Evolutionary conservation across 2,797 vertebrate genomes (phyloP).

Genomic region (Euthynnus affinis): DNA sequence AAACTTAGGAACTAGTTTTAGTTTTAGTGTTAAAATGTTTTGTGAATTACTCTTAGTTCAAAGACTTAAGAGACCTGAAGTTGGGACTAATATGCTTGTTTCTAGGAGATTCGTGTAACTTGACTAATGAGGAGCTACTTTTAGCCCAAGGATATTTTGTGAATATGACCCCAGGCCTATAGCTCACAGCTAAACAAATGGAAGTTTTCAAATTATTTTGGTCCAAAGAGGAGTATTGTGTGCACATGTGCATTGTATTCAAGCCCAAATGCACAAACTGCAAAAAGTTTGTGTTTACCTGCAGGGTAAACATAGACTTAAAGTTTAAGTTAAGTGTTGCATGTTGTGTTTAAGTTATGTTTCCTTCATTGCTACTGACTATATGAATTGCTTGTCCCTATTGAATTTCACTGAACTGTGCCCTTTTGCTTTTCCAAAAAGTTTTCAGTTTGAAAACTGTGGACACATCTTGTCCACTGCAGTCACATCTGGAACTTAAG

Average conservation of each 20-base stretch:
- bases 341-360: constrained; percentile 13
- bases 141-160: no score
- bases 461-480: background rate
- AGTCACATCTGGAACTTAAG: constrained; percentile 32
- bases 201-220: constrained; percentile 16
- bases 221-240: background rate
- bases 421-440: constrained; percentile 41
- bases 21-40: no score
- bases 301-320: constrained; percentile 35
- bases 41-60: no score
- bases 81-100: no score
- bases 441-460: constrained; percentile 23
- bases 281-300: constrained; percentile 58
- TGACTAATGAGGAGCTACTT: no score
- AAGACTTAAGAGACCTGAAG: no score
- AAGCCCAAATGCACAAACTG: constrained; percentile 19
- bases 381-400: constrained; percentile 54
- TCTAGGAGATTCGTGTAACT: no score
- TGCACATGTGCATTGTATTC: background rate
- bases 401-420: constrained; percentile 57
- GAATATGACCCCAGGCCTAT: background rate
- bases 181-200: background rate
- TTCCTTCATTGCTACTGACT: constrained; percentile 48
- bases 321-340: constrained; percentile 25
- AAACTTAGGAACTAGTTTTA: no score